Evolutionary conservation across 2,113 vertebrate species (phyloP).

Genomic region (Phrynosoma platyrhinos): DNA sequence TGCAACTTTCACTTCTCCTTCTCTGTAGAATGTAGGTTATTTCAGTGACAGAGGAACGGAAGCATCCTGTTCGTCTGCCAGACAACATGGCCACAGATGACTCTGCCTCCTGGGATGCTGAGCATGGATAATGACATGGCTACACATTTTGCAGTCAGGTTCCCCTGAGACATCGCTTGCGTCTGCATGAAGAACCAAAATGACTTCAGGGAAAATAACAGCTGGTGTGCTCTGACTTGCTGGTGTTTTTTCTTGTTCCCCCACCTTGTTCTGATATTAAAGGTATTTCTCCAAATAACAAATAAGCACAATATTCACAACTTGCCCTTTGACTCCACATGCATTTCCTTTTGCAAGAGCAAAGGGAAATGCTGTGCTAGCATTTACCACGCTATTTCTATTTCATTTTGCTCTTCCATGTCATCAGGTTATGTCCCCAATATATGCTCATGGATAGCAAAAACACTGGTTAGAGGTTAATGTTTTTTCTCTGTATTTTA

Average conservation of each 20-base stretch:
- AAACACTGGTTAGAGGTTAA: not conserved
- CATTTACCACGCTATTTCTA: not conserved
- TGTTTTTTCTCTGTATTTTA: not conserved
- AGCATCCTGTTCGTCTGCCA: not conserved
- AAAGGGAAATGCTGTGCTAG: not conserved
- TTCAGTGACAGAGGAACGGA: not conserved
- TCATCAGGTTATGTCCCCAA: not conserved
- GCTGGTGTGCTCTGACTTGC: not conserved
- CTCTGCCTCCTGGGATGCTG: not conserved
- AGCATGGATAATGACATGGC: fast-evolving
- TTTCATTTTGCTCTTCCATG: not conserved
- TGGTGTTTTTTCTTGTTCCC: not conserved
- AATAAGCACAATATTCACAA: conserved; percentile 2
- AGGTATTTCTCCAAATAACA: conserved; percentile 12
- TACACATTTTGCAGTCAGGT: not conserved
- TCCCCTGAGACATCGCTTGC: not conserved
- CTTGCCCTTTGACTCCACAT: not conserved
- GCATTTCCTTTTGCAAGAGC: not conserved
- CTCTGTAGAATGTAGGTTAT: not conserved
- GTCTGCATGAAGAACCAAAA: not conserved
- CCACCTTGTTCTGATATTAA: conserved; percentile 1
- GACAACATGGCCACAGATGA: no score
- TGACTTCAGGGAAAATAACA: not conserved
- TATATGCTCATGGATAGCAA: not conserved
- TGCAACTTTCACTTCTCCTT: not conserved